Evolutionary conservation across 2,797 vertebrate genomes (phyloP).

Genomic region (Pangasius djambal): DNA sequence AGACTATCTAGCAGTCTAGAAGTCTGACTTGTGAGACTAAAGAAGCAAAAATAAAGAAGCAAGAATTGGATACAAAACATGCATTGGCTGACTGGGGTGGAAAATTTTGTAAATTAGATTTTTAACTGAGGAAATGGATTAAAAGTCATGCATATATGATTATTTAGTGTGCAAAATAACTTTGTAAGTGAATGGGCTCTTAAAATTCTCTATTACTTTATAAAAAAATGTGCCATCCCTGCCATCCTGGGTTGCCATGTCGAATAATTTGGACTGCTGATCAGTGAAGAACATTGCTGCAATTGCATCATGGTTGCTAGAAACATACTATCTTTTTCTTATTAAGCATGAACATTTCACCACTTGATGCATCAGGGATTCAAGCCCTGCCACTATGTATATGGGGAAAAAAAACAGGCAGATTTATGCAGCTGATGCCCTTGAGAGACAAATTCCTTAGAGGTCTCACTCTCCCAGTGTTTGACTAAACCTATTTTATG

Average conservation of each 20-base stretch:
- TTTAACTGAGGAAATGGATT: not conserved
- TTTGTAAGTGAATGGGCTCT: constrained; percentile 39
- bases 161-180: constrained; percentile 6
- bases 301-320: constrained; percentile 76
- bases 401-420: constrained; percentile 23
- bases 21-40: not conserved
- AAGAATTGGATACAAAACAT: too few relatives aligned
- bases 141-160: constrained; percentile 2
- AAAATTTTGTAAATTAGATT: not conserved
- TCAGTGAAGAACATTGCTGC: constrained; percentile 71
- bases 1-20: not conserved
- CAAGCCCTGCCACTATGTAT: constrained; percentile 28
- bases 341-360: constrained; percentile 40
- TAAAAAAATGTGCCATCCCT: constrained; percentile 54
- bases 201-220: constrained; percentile 65
- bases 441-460: constrained; percentile 27
- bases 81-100: not conserved
- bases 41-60: not conserved
- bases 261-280: constrained; percentile 71
- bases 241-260: constrained; percentile 71
- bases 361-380: constrained; percentile 37
- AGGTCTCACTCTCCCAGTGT: constrained; percentile 25
- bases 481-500: constrained; percentile 39
- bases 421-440: constrained; percentile 27
- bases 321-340: constrained; percentile 54